Conservation (phyloP, 2,113 vertebrate genomes). For the Actinemys pallida region DNA sequence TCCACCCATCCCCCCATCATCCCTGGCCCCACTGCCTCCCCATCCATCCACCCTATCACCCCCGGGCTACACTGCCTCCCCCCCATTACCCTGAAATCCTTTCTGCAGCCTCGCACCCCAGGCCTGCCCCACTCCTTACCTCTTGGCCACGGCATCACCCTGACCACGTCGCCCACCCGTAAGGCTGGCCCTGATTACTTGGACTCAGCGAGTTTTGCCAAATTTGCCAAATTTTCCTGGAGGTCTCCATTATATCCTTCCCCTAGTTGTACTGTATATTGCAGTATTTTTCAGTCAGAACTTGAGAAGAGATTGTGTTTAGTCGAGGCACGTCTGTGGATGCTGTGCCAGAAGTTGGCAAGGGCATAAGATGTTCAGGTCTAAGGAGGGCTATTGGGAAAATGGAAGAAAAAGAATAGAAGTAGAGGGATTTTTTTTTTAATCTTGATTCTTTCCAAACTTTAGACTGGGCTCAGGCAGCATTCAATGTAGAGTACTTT, state of each 20-base stretch:
- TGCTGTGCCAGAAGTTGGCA: background rate
- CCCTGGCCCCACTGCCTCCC: too few relatives aligned
- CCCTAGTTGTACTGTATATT: background rate
- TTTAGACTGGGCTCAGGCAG: background rate
- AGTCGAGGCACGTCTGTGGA: background rate
- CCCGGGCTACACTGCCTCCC: background rate
- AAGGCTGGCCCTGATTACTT: background rate
- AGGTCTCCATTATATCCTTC: background rate
- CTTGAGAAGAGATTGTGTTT: background rate
- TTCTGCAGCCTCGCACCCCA: background rate
- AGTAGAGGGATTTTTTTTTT: background rate
- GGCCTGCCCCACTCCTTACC: background rate
- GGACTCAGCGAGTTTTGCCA: background rate
- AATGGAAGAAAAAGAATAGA: background rate
- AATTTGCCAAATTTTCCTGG: background rate
- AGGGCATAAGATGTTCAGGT: background rate
- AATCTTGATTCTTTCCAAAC: background rate
- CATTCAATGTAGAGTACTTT: background rate
- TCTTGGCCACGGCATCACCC: background rate
- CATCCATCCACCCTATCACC: too few relatives aligned
- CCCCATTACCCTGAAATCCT: background rate
- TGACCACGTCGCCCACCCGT: background rate
- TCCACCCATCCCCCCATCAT: background rate
- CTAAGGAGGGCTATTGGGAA: constrained; percentile 1
- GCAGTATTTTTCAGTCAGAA: constrained; percentile 34